phyloP scores from a whole-genome alignment of 2,113 vertebrate species.

The Myiozetetes cayanensis region DNA sequence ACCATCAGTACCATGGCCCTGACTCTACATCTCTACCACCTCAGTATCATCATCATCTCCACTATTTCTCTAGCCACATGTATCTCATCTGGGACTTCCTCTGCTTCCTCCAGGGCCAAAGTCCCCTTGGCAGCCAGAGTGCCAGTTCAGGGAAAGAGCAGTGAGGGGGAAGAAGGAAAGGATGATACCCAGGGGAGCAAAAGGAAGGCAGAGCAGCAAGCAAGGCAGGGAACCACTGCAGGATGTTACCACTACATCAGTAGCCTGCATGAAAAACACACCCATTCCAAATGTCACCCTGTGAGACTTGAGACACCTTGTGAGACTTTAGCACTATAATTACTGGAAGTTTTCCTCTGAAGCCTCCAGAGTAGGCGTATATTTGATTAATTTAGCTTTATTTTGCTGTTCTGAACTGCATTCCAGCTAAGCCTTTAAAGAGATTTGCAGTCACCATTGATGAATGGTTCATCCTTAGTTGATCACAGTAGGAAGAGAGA shows the following conservation, averaged over 20 bases:
- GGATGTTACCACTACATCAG: not conserved
- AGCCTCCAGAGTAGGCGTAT: not conserved
- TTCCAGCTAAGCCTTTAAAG: not conserved
- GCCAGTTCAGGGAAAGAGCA: not conserved
- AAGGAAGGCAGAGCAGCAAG: not conserved
- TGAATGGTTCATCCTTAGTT: not conserved
- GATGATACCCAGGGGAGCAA: not conserved
- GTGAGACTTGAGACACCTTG: not conserved
- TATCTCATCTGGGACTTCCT: not conserved
- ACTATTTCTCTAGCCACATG: not conserved
- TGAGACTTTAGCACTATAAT: not conserved
- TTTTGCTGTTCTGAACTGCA: not conserved
- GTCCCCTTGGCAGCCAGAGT: not conserved
- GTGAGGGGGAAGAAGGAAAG: not conserved
- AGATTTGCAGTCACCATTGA: not conserved
- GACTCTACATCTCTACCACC: not conserved
- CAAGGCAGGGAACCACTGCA: fast-evolving
- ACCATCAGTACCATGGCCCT: not conserved
- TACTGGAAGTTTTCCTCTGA: not conserved
- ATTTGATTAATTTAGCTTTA: not conserved
- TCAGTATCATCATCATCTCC: not conserved
- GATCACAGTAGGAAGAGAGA: not conserved
- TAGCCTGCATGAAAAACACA: not conserved
- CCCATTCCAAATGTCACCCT: not conserved
- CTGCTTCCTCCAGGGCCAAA: not conserved